Base-by-base conservation (phyloP, 2,113 vertebrate species). In the Pycnonotus jocosus region DNA sequence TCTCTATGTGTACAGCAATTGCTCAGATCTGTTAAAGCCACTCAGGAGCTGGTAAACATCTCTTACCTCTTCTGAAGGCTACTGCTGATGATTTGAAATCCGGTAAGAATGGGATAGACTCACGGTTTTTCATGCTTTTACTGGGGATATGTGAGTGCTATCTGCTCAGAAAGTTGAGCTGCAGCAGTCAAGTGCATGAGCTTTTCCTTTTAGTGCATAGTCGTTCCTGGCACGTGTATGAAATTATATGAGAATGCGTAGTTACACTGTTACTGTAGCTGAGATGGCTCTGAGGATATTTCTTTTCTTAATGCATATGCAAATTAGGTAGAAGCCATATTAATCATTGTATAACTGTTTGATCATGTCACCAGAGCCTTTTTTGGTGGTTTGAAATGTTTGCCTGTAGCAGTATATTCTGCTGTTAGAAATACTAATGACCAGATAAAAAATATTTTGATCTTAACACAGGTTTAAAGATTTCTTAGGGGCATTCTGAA, bases 241-340 rank as follows among this genome's bases (percentile, higher is more conserved):
- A 92, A 87, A 54, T 71, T 47, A 40, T 30, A 37, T 60, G 70
- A 71, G 48, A 62, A 44, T 83, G 54, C 4, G 0, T 86, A 82
- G 58, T 90, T 92, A 85, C 50, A 40, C 37, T 94, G 57, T 72
- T 83, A 61, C 38, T 92, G 90, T 80, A 83, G 91, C 88, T 77
- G 86, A 88, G 90, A 92, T 86, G 76, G 82, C 35, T 95, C 54
- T 2, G 35, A 94, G 92, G 68, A 66, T 77, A 86, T 88, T 97
- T 94, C 38, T 92, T 96, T 96, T 68, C 88, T 83, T 74, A 93
- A 90, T 77, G 72, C 94, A 92, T 93, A 96, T 97, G 94, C 95
- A 96, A 95, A 95, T 97, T 73, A 94, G 68, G 76, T 93, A 95
- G 93, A 97, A 97, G 94, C 94, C 95, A 96, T 95, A 94, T 96